phyloP scores from a whole-genome alignment of 2,797 vertebrate species.

The Podargus strigoides region DNA sequence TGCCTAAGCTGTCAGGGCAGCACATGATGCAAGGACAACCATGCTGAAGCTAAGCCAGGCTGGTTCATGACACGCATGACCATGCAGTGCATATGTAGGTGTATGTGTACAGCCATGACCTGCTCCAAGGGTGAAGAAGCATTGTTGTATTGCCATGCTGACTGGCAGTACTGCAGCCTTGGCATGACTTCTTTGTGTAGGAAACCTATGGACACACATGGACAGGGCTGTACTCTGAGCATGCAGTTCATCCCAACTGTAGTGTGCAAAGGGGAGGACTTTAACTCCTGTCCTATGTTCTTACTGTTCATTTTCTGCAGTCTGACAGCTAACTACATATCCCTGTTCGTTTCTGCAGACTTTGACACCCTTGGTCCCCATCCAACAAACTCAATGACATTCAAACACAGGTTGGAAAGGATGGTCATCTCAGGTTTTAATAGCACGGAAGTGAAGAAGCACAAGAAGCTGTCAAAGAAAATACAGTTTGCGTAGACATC shows the following conservation, averaged over 20 bases:
- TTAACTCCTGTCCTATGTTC: not conserved
- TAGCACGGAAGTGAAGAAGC: not conserved
- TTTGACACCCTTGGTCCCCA: not conserved
- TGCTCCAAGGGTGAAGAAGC: not conserved
- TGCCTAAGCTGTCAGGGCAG: not conserved
- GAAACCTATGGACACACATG: not conserved
- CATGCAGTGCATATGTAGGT: fast-evolving
- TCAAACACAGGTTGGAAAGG: not conserved
- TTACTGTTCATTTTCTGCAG: not conserved
- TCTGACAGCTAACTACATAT: not conserved
- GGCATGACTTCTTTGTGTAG: not conserved
- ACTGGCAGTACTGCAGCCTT: not conserved
- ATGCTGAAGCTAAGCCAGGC: fast-evolving
- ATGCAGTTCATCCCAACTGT: not conserved
- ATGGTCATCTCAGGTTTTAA: not conserved
- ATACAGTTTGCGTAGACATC: not conserved
- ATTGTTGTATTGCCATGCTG: fast-evolving
- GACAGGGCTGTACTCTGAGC: not conserved
- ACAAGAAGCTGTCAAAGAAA: not conserved
- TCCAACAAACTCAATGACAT: not conserved
- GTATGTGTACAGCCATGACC: not conserved
- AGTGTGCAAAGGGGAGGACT: fast-evolving
- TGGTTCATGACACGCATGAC: fast-evolving
- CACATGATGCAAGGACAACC: no score
- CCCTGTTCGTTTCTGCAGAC: not conserved